Percentiles rank a stretch among this genome's conserved stretches.
Evolutionary conservation across 2,113 vertebrate species (phyloP).

Genomic region (Lontra canadensis): DNA sequence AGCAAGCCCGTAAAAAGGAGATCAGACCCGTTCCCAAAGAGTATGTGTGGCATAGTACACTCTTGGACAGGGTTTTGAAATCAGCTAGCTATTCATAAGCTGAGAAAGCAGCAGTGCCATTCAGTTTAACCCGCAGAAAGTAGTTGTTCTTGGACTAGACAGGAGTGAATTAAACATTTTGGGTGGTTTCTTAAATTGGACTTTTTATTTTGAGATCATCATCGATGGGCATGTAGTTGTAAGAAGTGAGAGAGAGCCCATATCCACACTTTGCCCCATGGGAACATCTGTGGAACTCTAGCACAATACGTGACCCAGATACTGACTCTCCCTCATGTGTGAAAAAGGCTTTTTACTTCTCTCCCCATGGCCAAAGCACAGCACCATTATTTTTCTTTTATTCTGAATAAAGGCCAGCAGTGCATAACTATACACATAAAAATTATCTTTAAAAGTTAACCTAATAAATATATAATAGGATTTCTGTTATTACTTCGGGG

Average conservation of each 20-base stretch:
- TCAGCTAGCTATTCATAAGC: neutral
- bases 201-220: neutral
- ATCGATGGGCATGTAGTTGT: neutral
- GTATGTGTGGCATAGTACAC: neutral
- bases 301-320: neutral
- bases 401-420: slow-evolving; percentile 32
- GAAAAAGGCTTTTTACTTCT: neutral
- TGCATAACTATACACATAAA: neutral
- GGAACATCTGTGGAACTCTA: neutral
- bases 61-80: slow-evolving; percentile 1
- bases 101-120: neutral
- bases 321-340: neutral
- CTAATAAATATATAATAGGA: neutral
- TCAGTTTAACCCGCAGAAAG: neutral
- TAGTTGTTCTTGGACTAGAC: neutral
- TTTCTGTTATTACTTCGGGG: neutral
- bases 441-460: neutral
- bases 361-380: neutral
- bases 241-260: neutral
- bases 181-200: neutral
- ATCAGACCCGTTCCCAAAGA: neutral
- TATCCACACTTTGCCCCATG: neutral
- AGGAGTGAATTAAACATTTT: neutral
- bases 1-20: slow-evolving; percentile 35
- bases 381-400: neutral